These are phyloP conservation scores for Alligator sinensis DNA, from an alignment of 2,113 vertebrate species.

Conservation along the genomic window DNA sequence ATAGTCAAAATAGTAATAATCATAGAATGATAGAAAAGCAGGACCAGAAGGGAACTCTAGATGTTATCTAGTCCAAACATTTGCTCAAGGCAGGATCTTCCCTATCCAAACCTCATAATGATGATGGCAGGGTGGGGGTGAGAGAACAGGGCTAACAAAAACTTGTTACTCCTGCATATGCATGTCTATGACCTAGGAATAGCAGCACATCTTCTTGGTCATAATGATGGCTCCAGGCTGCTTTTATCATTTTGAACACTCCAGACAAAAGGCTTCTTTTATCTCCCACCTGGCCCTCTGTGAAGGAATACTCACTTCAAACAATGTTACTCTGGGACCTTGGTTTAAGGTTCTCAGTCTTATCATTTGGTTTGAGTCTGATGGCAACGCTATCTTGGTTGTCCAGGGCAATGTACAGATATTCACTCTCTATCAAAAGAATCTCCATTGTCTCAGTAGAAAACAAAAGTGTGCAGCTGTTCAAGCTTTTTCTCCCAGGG, in stretches of 20 bases:
- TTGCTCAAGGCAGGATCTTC: too few species aligned
- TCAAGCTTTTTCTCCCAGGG: too few species aligned
- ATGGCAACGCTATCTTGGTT: neutral
- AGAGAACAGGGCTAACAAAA: neutral
- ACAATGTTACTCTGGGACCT: neutral
- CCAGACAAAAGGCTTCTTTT: constrained; percentile 3
- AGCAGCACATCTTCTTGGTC: constrained; percentile 3
- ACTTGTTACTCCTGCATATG: neutral
- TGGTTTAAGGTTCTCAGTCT: neutral
- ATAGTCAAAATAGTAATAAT: neutral
- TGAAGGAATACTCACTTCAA: neutral
- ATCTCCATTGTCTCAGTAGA: too few species aligned
- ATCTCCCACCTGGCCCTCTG: neutral
- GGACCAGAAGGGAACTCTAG: too few species aligned
- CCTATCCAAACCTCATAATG: neutral
- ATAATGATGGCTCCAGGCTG: neutral
- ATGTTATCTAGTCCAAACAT: too few species aligned
- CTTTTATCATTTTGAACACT: neutral
- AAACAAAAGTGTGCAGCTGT: too few species aligned
- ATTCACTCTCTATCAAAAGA: too few species aligned
- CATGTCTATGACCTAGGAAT: neutral
- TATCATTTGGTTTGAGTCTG: neutral
- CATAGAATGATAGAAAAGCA: too few species aligned
- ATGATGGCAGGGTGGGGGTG: neutral
- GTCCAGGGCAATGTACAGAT: neutral